Evolutionary conservation across 2,113 vertebrate genomes (phyloP).

Genomic region (Dromas ardeola): DNA sequence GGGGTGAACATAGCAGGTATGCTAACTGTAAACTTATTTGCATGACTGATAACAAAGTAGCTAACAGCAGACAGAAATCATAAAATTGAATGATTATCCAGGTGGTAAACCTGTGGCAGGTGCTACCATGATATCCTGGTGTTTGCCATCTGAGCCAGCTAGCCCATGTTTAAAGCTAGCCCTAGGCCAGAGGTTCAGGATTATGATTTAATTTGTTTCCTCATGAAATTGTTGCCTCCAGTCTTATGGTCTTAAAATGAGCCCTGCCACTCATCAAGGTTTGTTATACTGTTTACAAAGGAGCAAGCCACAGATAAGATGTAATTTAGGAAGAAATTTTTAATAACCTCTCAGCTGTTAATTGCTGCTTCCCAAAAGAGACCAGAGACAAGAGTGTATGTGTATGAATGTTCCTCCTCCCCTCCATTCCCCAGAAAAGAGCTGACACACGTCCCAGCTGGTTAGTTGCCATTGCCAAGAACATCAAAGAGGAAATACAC

Average conservation of each 20-base stretch:
- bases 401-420: slow-evolving; percentile 51
- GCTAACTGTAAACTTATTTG: neutral
- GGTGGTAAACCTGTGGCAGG: neutral
- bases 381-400: slow-evolving; percentile 51
- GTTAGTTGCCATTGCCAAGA: slow-evolving; percentile 63
- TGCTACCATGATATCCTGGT: neutral
- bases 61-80: neutral
- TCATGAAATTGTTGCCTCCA: neutral
- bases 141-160: neutral
- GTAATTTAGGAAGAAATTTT: slow-evolving; percentile 59
- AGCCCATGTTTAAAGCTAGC: neutral
- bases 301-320: slow-evolving; percentile 20
- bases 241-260: neutral
- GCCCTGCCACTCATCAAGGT: neutral
- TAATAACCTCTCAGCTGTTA: slow-evolving; percentile 66
- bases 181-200: neutral
- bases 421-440: slow-evolving; percentile 34
- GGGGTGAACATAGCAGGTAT: neutral
- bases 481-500: slow-evolving; percentile 64
- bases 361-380: slow-evolving; percentile 60
- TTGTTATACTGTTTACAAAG: slow-evolving; percentile 30
- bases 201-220: neutral
- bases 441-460: slow-evolving; percentile 60
- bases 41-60: neutral
- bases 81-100: neutral